Base-by-base conservation (phyloP, 2,113 vertebrate species). In the Apodemus speciosus region DNA sequence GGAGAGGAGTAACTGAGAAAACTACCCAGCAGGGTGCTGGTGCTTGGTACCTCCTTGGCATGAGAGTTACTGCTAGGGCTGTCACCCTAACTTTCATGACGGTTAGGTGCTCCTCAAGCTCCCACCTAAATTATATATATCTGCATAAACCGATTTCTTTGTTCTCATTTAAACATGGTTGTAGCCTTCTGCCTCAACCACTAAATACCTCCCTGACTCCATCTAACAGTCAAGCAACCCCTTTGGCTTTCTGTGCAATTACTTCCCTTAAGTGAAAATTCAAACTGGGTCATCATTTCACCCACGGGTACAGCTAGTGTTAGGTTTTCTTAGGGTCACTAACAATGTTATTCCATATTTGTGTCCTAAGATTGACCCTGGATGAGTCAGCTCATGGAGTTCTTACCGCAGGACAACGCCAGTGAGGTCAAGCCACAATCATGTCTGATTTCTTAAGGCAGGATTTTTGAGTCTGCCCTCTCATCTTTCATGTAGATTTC, bases 401-500 rank as follows among this genome's bases (percentile, higher is more conserved):
- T 89, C 77, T 51, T 3, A 21, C 73, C 86, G 89, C 83, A 60
- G 56, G 5, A 43, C 51, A 8, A 5, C 3, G 1, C 38, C 18
- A 25, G 62, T 43, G 87, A 71, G 43, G 1, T 11, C n/a, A 30
- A 40, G 4, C 2, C 30, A 10, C 53, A 16, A 15, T 8, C 68
- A 43, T 6, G 0, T 23, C 64, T 75, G 73, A 38, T 58, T 92
- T 90, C 25, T 46, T 90, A 32, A 69, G 2, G 0, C 38, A 76
- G 66, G 20, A 51, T 38, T 93, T 64, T 40, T 85, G 7, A 88
- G 18, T 27, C 21, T 21, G 6, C 72, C 62, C 8, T 51, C 13
- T 30, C 66, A 9, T n/a, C 35, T 95, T 90, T 87, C 71, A 60
- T 11, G 71, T 32, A 98, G 97, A 93, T 85, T 92, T 96, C 64